phyloP scores from a whole-genome alignment of 2,888 invertebrate genomes.

The Oligia latruncula region DNA sequence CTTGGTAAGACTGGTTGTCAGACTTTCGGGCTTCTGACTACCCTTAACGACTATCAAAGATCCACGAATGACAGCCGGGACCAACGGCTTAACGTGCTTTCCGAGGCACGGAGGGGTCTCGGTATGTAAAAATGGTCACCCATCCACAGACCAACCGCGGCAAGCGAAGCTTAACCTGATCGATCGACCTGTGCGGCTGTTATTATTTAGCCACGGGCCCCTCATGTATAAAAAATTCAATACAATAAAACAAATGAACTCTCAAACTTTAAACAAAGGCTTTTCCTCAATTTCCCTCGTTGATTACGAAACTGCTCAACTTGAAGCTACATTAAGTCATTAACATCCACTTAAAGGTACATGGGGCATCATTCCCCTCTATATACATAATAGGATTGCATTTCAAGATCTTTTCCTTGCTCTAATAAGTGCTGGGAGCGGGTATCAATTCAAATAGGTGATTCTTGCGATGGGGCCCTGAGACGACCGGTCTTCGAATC shows the following conservation, averaged over 20 bases:
- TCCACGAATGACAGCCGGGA: too few species aligned
- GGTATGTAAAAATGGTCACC: too few species aligned
- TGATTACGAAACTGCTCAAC: slow-evolving; percentile 20
- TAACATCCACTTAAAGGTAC: slow-evolving; percentile 18
- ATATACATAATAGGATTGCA: slow-evolving; percentile 65
- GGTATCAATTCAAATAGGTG: slow-evolving; percentile 68
- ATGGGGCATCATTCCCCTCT: slow-evolving; percentile 18
- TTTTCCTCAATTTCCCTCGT: slow-evolving; percentile 19
- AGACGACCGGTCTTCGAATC: background rate
- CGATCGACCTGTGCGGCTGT: too few species aligned
- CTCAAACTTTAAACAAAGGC: background rate
- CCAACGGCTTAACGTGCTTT: too few species aligned
- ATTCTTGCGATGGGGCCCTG: slow-evolving; percentile 53
- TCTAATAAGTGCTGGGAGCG: slow-evolving; percentile 62
- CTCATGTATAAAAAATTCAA: background rate
- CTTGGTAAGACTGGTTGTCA: too few species aligned
- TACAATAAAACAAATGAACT: slow-evolving; percentile 2
- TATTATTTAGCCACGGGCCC: too few species aligned
- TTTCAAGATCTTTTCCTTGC: slow-evolving; percentile 59
- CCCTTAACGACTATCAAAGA: too few species aligned
- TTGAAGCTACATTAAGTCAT: slow-evolving; percentile 40
- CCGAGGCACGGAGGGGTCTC: too few species aligned
- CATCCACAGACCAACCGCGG: too few species aligned
- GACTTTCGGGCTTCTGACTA: too few species aligned
- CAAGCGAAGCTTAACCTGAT: too few species aligned